Evolutionary conservation across 2,888 invertebrate genomes (phyloP), one percentile per base, ranked within the genome.

Genomic region (Steinernema carpocapsae): DNA sequence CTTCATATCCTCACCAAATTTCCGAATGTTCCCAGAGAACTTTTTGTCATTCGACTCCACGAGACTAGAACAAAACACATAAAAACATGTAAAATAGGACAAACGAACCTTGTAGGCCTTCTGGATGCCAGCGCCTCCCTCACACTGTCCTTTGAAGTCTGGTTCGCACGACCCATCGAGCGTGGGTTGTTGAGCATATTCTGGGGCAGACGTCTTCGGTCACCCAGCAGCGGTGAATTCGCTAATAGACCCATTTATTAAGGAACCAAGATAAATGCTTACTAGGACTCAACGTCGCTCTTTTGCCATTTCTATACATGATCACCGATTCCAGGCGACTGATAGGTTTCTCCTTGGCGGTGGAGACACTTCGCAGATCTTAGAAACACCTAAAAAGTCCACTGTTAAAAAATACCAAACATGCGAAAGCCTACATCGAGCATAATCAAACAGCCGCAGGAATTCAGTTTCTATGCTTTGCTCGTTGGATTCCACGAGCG

Each of bases 381-480:
- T 70, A 4, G 70, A 56, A 7, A 56, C 56, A 24, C 48, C 48
- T 48, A 59, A 32, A 59, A 29, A 59, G n/a, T n/a, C n/a, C n/a
- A n/a, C n/a, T n/a, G n/a, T n/a, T n/a, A n/a, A n/a, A n/a, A n/a
- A n/a, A n/a, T n/a, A n/a, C n/a, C n/a, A n/a, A n/a, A n/a, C n/a
- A n/a, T n/a, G n/a, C n/a, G n/a, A n/a, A n/a, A n/a, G 10, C 71
- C 12, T 46, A 81, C 82, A 72, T 80, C 80, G 77, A 2, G 83
- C 81, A 51, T 79, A 81, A 29, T 83, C 81, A 73, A 86, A 86
- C 45, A 86, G 71, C 22, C 80, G 77, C 26, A 86, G 76, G 74
- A 86, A 86, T 71, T 86, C 86, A 26, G 81, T 78, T 75, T 86
- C 86, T 52, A 85, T 82, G 42, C 77, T 80, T 48, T 84, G 73